Conservation (phyloP, 2,888 invertebrate species). For the Andrena haemorrhoa region DNA sequence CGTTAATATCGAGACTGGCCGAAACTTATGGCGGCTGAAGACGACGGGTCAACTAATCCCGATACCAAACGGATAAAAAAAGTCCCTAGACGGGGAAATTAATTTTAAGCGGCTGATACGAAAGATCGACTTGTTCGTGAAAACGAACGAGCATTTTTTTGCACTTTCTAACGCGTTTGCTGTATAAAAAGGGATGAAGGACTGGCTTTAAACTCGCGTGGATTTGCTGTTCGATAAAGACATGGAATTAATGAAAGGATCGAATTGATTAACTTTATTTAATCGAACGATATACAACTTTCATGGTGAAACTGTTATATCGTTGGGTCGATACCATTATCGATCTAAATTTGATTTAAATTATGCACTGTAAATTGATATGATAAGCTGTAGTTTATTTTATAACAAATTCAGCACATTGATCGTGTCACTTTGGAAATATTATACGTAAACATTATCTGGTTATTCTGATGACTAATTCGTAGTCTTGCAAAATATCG, state of each 20-base stretch:
- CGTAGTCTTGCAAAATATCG: too few relatives aligned
- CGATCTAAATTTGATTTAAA: background rate
- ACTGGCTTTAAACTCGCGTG: too few relatives aligned
- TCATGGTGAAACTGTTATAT: too few relatives aligned
- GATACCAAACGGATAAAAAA: conserved; percentile 12
- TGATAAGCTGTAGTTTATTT: background rate
- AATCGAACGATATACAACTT: too few relatives aligned
- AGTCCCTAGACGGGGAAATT: conserved; percentile 29
- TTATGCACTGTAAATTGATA: background rate
- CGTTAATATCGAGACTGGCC: conserved; percentile 43
- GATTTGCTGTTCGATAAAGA: too few relatives aligned
- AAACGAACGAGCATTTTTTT: background rate
- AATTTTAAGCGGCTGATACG: background rate
- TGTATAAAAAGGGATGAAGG: too few relatives aligned
- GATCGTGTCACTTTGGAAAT: background rate
- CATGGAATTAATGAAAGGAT: too few relatives aligned
- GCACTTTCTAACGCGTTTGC: background rate
- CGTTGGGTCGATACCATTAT: too few relatives aligned
- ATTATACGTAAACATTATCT: background rate
- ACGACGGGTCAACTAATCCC: conserved; percentile 32
- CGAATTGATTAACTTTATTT: too few relatives aligned
- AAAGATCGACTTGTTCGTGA: background rate
- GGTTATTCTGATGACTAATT: too few relatives aligned
- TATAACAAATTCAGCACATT: background rate
- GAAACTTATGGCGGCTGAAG: conserved; percentile 45